These are phyloP conservation scores for Eristalis pertinax DNA, from an alignment of 2,888 invertebrate species.

Conservation along the genomic window DNA sequence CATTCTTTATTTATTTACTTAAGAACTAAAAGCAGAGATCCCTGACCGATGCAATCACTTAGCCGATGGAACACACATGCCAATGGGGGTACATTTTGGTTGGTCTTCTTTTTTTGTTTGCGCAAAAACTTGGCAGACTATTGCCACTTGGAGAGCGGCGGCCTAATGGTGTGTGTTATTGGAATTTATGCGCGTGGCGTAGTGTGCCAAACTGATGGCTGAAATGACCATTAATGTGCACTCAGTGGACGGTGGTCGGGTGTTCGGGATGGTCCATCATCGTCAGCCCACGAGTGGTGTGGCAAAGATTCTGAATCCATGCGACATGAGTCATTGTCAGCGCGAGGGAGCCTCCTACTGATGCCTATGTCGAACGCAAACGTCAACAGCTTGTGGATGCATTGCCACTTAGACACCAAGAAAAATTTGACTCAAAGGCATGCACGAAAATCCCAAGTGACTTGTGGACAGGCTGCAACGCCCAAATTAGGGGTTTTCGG, in stretches of 20 bases:
- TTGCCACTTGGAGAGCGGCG: neutral
- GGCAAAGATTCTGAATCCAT: no score
- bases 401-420: no score
- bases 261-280: neutral
- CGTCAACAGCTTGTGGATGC: no score
- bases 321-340: no score
- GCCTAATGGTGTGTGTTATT: slow-evolving; percentile 21
- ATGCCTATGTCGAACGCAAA: no score
- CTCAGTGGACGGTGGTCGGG: neutral
- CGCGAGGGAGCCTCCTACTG: no score
- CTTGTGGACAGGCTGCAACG: no score
- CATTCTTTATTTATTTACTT: slow-evolving; percentile 2
- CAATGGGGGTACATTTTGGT: neutral
- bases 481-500: no score
- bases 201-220: slow-evolving; percentile 4
- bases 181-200: neutral
- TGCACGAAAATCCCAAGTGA: no score
- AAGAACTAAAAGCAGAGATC: neutral
- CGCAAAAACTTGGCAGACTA: neutral
- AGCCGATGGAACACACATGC: neutral
- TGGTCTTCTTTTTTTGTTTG: neutral
- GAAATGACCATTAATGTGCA: slow-evolving; percentile 2
- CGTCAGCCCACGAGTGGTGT: neutral
- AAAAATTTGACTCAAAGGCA: no score
- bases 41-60: slow-evolving; percentile 5